Conservation (phyloP, 2,113 vertebrate species). For the Phalacrocorax pelagicus region DNA sequence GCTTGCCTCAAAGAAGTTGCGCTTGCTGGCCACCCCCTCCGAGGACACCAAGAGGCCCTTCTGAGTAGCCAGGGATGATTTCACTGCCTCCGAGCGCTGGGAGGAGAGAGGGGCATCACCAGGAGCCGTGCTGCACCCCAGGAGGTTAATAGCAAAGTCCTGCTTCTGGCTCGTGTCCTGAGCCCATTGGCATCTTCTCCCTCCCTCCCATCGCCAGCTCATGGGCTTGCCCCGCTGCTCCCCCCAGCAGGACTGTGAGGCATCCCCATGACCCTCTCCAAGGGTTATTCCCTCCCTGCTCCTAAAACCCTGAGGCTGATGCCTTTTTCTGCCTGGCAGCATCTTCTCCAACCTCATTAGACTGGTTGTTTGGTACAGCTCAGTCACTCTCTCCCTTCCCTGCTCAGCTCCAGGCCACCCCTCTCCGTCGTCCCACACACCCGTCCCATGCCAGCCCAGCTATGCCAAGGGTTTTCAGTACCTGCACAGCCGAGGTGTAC, state of each 20-base stretch:
- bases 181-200: not conserved
- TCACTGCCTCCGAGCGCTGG: conserved; percentile 80
- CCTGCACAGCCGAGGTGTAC: conserved; percentile 88
- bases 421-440: not conserved
- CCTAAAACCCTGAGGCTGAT: not conserved
- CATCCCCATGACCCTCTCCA: not conserved
- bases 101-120: not conserved
- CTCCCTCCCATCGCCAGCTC: not conserved
- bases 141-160: not conserved
- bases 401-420: not conserved
- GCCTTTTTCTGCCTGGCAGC: not conserved
- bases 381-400: not conserved
- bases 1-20: conserved; percentile 86
- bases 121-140: not conserved
- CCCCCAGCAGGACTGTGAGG: not conserved
- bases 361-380: not conserved
- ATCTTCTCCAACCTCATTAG: not conserved
- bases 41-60: conserved; percentile 73
- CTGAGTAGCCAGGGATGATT: conserved; percentile 67
- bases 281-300: not conserved
- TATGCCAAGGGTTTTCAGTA: not conserved
- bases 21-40: conserved; percentile 87
- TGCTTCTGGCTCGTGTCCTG: rapidly evolving
- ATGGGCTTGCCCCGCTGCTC: not conserved
- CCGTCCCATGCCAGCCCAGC: not conserved